Percentiles rank a stretch among this genome's conserved stretches.
These are phyloP conservation scores for Pseudochirops cupreus DNA, from an alignment of 2,797 vertebrate species.

Conservation along the genomic window DNA sequence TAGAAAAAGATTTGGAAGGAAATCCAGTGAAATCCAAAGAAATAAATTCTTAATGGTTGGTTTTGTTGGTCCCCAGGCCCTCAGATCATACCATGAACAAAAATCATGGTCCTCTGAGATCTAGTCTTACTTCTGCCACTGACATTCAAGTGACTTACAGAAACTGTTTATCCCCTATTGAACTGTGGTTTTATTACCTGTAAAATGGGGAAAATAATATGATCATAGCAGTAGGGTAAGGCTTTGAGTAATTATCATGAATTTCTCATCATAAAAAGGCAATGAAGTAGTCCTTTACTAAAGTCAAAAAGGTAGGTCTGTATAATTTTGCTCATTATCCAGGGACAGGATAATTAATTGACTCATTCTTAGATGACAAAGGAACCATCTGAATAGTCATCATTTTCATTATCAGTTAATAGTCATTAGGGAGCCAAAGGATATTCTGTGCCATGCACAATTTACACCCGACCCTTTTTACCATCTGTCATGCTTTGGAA, in stretches of 20 bases:
- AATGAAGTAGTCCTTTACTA: background rate
- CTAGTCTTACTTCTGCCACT: background rate
- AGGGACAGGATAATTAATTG: background rate
- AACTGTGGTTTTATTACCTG: background rate
- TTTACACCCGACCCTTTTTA: slow-evolving; percentile 20
- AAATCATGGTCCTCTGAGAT: background rate
- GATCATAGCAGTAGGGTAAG: background rate
- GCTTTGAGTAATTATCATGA: background rate
- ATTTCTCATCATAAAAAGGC: background rate
- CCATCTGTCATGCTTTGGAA: slow-evolving; percentile 10
- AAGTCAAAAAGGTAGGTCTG: background rate
- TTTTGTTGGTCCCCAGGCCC: background rate
- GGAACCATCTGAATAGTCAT: background rate
- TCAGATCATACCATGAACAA: background rate
- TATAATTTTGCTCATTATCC: slow-evolving; percentile 12
- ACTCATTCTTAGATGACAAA: background rate
- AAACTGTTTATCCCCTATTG: background rate
- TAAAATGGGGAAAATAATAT: background rate
- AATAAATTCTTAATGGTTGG: background rate
- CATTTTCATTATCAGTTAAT: slow-evolving; percentile 23
- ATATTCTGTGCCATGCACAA: background rate
- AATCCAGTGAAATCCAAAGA: background rate
- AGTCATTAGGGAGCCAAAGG: slow-evolving; percentile 7
- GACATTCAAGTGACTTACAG: background rate
- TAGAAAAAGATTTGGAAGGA: background rate